A percentile compares a stretch with the other conserved stretches of the same genome.
Evolutionary conservation across 2,113 vertebrate species (phyloP).

Genomic region (Spheniscus mendiculus): DNA sequence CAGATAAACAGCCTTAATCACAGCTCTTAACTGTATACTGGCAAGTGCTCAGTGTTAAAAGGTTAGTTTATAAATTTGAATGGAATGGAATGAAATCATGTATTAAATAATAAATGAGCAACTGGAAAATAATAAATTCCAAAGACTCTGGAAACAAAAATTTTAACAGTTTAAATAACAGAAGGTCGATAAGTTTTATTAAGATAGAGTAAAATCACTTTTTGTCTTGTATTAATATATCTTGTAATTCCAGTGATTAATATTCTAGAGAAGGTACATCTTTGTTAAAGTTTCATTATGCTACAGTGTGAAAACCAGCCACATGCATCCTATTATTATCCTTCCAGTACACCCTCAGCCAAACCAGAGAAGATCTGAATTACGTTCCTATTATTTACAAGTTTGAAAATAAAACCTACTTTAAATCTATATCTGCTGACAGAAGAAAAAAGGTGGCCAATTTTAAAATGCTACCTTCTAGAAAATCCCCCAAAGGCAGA

Average conservation of each 20-base stretch:
- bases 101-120: background rate
- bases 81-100: background rate
- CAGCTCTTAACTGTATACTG: background rate
- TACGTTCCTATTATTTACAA: background rate
- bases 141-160: background rate
- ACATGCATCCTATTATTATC: background rate
- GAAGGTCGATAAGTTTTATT: background rate
- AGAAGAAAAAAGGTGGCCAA: background rate
- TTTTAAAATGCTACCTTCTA: background rate
- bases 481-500: background rate
- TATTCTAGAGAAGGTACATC: background rate
- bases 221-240: background rate
- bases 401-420: background rate
- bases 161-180: background rate
- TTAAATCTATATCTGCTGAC: background rate
- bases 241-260: background rate
- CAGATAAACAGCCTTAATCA: conserved; percentile 38
- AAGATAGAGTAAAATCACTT: background rate
- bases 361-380: background rate
- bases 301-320: background rate
- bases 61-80: background rate
- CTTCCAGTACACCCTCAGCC: background rate
- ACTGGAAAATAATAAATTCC: background rate
- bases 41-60: background rate
- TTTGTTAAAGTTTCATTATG: background rate